phyloP scores from a whole-genome alignment of 37 sponge, comb jelly and placozoan genomes.

The Tethya wilhelma region DNA sequence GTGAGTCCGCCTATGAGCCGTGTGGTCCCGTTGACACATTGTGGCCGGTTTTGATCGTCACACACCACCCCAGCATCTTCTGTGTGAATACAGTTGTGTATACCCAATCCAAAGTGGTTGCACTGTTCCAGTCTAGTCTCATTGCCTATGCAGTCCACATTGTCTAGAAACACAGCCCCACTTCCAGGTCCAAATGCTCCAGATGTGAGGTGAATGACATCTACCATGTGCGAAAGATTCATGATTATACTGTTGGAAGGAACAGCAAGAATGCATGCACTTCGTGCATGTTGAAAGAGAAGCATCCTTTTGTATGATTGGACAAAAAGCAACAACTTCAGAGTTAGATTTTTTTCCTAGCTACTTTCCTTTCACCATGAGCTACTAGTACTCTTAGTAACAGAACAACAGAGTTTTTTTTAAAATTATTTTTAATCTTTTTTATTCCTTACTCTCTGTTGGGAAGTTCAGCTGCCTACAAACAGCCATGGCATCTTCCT shows the following conservation, averaged over 20 bases:
- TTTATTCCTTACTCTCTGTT: background rate
- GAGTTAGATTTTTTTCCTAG: too few relatives aligned
- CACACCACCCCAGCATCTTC: constrained; percentile 50
- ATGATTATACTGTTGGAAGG: too few relatives aligned
- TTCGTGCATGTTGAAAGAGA: too few relatives aligned
- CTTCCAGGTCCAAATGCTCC: constrained; percentile 12
- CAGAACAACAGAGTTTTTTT: background rate
- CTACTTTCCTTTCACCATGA: too few relatives aligned
- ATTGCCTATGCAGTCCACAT: constrained; percentile 1
- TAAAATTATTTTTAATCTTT: too few relatives aligned
- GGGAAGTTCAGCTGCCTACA: constrained; percentile 23
- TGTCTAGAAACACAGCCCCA: constrained; percentile 26
- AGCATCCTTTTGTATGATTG: background rate
- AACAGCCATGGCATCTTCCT: constrained; percentile 5
- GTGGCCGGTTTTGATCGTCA: background rate
- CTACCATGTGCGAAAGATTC: background rate
- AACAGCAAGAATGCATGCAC: too few relatives aligned
- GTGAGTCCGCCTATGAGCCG: constrained; percentile 43
- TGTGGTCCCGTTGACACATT: constrained; percentile 25
- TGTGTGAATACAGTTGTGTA: constrained; percentile 37
- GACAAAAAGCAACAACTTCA: too few relatives aligned
- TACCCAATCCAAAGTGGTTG: background rate
- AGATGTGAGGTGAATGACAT: background rate
- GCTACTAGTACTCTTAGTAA: too few relatives aligned
- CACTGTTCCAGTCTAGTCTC: constrained; percentile 19